A percentile compares a stretch with the other conserved stretches of the same genome.
Evolutionary conservation across 1,140 invertebrate genomes (phyloP).

Genomic region (Monomorium pharaonis): DNA sequence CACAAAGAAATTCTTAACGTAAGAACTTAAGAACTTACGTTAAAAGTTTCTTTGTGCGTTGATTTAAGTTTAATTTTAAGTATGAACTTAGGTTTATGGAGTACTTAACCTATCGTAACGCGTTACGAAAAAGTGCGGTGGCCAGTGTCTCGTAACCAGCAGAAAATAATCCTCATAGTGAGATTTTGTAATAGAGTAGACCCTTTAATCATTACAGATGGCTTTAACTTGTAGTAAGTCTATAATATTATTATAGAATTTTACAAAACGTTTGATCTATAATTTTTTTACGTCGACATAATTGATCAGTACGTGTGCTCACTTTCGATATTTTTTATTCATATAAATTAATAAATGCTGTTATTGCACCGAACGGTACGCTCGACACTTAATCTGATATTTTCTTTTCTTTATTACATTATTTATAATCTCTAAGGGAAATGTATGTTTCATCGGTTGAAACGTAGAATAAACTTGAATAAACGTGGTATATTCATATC

Average conservation of each 20-base stretch:
- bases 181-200: too few species aligned
- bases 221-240: background rate
- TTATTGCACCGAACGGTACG: background rate
- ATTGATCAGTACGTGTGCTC: background rate
- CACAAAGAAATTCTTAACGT: too few species aligned
- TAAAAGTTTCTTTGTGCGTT: too few species aligned
- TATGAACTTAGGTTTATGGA: too few species aligned
- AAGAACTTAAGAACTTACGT: too few species aligned
- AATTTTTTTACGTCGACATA: background rate
- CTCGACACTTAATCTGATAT: background rate
- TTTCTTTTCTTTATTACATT: background rate
- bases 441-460: background rate
- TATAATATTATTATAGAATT: background rate
- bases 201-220: too few species aligned
- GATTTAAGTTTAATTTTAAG: too few species aligned
- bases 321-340: background rate
- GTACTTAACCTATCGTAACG: too few species aligned
- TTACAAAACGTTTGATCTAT: background rate
- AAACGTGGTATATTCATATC: background rate
- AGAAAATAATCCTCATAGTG: background rate
- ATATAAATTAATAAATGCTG: background rate
- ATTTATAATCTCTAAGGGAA: background rate
- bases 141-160: too few species aligned
- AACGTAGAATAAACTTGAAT: constrained; percentile 11
- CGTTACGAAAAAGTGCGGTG: too few species aligned